Percentiles rank a stretch among this genome's conserved stretches.
These are phyloP conservation scores for Drosophila paranaensis DNA, from an alignment of 2,888 invertebrate genomes.

Conservation along the genomic window DNA sequence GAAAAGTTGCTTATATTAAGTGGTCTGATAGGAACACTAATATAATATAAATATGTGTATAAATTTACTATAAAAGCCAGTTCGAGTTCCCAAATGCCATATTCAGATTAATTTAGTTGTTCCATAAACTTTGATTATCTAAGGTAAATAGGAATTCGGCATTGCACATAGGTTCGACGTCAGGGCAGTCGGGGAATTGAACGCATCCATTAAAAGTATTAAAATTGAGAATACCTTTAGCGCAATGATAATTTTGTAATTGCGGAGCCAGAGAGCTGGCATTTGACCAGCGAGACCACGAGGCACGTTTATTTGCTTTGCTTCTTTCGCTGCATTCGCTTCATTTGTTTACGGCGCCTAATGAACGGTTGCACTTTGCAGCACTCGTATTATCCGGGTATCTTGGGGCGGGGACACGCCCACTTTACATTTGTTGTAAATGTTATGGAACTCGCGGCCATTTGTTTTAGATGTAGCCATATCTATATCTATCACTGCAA, in stretches of 20 bases:
- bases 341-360: slow-evolving; percentile 45
- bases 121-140: neutral
- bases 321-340: slow-evolving; percentile 26
- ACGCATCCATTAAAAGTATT: slow-evolving; percentile 42
- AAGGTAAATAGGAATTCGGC: no score
- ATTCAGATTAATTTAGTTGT: neutral
- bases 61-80: neutral
- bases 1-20: neutral
- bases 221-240: slow-evolving; percentile 38
- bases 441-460: slow-evolving; percentile 33
- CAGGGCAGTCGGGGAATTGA: slow-evolving; percentile 13
- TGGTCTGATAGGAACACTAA: no score
- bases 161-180: neutral
- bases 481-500: slow-evolving; percentile 31
- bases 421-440: slow-evolving; percentile 23
- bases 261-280: slow-evolving; percentile 21
- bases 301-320: slow-evolving; percentile 44
- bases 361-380: slow-evolving; percentile 47
- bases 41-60: no score
- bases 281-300: slow-evolving; percentile 18
- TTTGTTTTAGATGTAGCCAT: slow-evolving; percentile 24
- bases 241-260: slow-evolving; percentile 58
- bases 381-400: slow-evolving; percentile 18
- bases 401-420: slow-evolving; percentile 42
- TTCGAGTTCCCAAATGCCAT: neutral